These are phyloP conservation scores for Tupiocoris notatus DNA, from an alignment of 2,888 invertebrate species.

Conservation along the genomic window DNA sequence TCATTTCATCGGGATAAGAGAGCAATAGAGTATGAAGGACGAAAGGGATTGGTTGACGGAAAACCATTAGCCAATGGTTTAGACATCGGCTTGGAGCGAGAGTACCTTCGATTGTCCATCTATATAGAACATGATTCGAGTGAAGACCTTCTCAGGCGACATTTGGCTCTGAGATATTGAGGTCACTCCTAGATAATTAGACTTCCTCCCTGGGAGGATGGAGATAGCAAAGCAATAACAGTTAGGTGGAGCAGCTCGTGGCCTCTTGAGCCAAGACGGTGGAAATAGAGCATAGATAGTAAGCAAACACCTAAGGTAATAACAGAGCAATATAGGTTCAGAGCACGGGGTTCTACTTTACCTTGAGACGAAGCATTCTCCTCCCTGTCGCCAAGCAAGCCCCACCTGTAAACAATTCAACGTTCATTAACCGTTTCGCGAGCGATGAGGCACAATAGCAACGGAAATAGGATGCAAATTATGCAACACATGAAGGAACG, in stretches of 20 bases:
- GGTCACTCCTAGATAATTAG: conserved; percentile 13
- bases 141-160: not conserved
- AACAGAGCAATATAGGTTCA: conserved; percentile 28
- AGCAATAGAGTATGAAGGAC: too few relatives aligned
- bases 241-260: not conserved
- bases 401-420: conserved; percentile 30
- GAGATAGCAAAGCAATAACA: conserved; percentile 11
- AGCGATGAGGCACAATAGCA: not conserved
- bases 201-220: not conserved
- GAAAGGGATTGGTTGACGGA: not conserved
- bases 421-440: conserved; percentile 8
- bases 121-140: not conserved
- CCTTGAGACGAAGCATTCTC: conserved; percentile 27
- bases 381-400: conserved; percentile 1
- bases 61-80: not conserved
- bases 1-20: too few relatives aligned
- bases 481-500: too few relatives aligned
- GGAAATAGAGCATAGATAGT: conserved; percentile 32
- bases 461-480: not conserved
- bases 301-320: conserved; percentile 31
- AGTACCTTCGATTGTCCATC: not conserved
- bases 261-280: conserved; percentile 6
- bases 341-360: conserved; percentile 3
- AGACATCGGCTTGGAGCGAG: not conserved
- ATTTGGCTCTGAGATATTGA: not conserved